Evolutionary conservation across 2,797 vertebrate species (phyloP).

Genomic region (Galaxias olidus): DNA sequence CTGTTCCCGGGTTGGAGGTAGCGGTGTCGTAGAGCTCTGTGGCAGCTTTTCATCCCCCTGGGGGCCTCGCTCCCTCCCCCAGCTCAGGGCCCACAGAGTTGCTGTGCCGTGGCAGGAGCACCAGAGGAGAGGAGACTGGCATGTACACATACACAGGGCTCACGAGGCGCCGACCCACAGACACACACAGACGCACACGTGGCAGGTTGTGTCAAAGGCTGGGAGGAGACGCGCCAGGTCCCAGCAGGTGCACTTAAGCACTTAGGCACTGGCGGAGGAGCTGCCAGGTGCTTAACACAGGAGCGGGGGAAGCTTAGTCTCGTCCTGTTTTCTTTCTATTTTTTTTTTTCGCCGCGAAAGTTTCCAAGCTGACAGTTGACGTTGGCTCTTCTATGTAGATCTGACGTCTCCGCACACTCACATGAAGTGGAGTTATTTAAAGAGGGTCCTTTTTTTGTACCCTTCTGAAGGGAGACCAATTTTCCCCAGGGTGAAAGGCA

Average conservation of each 20-base stretch:
- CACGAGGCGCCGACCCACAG: no score
- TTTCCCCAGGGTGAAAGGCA: no score
- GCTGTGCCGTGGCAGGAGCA: conserved; percentile 9
- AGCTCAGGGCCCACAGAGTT: neutral
- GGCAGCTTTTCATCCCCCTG: no score
- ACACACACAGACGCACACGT: neutral
- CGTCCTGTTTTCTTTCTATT: neutral
- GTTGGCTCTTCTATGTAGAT: no score
- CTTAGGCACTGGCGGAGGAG: neutral
- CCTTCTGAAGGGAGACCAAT: no score
- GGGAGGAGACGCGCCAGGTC: neutral
- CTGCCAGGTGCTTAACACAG: neutral
- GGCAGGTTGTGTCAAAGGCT: conserved; percentile 3
- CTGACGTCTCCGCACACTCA: no score
- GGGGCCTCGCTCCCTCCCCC: neutral
- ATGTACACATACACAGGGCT: neutral
- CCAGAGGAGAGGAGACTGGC: conserved; percentile 9
- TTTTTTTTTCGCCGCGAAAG: neutral
- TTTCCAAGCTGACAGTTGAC: no score
- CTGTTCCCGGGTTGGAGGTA: no score
- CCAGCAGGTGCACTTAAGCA: conserved; percentile 1
- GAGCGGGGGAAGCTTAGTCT: neutral
- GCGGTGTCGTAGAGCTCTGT: no score
- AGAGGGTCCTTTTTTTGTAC: no score
- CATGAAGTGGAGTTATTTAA: no score